Conservation (phyloP, 2,888 invertebrate species). For the Sicus ferrugineus region DNA sequence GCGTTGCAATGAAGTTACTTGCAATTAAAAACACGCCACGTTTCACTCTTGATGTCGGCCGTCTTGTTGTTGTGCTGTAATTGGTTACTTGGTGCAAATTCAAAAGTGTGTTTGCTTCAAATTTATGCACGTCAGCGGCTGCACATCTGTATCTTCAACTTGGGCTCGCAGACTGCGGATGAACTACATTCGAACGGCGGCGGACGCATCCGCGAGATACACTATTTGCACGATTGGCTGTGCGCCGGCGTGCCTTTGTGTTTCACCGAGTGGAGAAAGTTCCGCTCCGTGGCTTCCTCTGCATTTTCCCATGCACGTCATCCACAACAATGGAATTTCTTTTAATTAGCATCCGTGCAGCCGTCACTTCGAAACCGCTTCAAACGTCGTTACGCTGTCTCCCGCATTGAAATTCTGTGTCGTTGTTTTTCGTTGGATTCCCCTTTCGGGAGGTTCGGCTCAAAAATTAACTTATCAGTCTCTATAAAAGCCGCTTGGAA, state of each 20-base stretch:
- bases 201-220: neutral
- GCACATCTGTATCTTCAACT: neutral
- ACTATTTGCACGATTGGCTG: neutral
- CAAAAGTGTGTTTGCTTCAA: neutral
- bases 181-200: neutral
- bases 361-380: slow-evolving; percentile 21
- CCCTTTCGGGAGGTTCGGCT: no score
- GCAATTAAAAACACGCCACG: no score
- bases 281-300: slow-evolving; percentile 2
- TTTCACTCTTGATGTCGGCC: no score
- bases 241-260: neutral
- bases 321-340: slow-evolving; percentile 9
- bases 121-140: neutral
- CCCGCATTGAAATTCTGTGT: no score
- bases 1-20: no score
- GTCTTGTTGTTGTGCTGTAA: no score
- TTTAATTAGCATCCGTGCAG: slow-evolving; percentile 21
- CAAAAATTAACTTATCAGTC: no score
- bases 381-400: slow-evolving; percentile 10
- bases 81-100: no score
- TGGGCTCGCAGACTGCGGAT: neutral
- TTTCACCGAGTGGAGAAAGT: slow-evolving; percentile 23
- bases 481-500: no score
- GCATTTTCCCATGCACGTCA: slow-evolving; percentile 22
- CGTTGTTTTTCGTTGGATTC: no score